Conservation (phyloP, 2,888 invertebrate genomes). For the Acrobasis repandana region DNA sequence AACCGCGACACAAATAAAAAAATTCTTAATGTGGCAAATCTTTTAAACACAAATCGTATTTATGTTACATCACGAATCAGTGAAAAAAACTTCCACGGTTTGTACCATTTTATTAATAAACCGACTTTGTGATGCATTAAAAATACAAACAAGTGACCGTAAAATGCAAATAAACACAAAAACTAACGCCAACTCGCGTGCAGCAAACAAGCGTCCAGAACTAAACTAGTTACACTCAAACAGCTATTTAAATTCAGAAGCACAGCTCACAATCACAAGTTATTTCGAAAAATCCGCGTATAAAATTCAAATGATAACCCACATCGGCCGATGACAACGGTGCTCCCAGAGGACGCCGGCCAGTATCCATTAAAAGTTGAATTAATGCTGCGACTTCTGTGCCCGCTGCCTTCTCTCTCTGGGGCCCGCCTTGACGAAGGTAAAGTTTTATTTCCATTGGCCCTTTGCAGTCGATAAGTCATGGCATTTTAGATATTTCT, state of each 20-base stretch:
- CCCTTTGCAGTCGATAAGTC: slow-evolving; percentile 3
- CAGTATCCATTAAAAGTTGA: slow-evolving; percentile 70
- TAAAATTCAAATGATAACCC: slow-evolving; percentile 60
- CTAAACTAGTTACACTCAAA: slow-evolving; percentile 17
- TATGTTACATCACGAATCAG: too few relatives aligned
- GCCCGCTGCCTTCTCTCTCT: slow-evolving; percentile 47
- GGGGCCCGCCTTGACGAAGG: slow-evolving; percentile 51
- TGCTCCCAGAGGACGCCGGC: slow-evolving; percentile 41
- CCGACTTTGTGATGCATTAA: too few relatives aligned
- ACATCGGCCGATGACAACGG: slow-evolving; percentile 63
- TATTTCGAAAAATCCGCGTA: slow-evolving; percentile 41
- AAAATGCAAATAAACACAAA: background rate
- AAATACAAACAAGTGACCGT: background rate
- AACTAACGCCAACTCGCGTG: background rate
- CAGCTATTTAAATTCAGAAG: slow-evolving; percentile 30
- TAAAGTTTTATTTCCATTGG: slow-evolving; percentile 32
- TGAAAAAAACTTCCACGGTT: too few relatives aligned
- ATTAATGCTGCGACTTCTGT: slow-evolving; percentile 58
- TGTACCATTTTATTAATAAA: too few relatives aligned
- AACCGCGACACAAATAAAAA: too few relatives aligned
- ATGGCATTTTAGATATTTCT: background rate
- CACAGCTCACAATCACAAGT: slow-evolving; percentile 31
- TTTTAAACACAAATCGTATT: too few relatives aligned
- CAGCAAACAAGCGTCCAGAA: slow-evolving; percentile 1
- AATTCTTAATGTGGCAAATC: too few relatives aligned